Conservation (phyloP, 2,888 invertebrate species). For the Caenorhabditis sp. region DNA sequence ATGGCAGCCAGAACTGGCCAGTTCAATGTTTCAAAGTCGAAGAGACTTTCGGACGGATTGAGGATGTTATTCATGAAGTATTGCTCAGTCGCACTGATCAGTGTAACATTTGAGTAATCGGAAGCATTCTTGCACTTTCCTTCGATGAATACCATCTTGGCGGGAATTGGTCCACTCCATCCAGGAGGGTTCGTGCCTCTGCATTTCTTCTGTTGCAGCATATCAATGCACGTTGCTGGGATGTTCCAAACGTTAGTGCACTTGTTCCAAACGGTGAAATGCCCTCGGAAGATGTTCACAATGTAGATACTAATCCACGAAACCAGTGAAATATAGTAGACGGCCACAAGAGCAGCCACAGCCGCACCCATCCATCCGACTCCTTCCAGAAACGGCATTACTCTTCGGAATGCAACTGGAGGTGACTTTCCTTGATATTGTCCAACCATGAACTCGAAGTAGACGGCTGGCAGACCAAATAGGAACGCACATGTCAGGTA, state of each 20-base stretch:
- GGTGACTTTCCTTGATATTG: conserved; percentile 71
- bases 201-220: conserved; percentile 24
- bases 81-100: conserved; percentile 39
- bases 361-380: conserved; percentile 95
- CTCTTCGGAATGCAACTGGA: conserved; percentile 39
- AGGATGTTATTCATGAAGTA: conserved; percentile 68
- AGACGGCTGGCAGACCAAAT: conserved; percentile 83
- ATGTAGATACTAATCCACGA: conserved; percentile 77
- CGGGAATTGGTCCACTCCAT: neutral
- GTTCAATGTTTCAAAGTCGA: conserved; percentile 72
- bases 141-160: conserved; percentile 41
- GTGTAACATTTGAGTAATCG: conserved; percentile 14
- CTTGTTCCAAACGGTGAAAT: no score
- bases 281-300: conserved; percentile 22
- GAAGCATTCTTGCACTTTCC: conserved; percentile 33
- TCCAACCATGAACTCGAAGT: conserved; percentile 82
- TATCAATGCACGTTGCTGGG: conserved; percentile 30
- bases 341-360: conserved; percentile 88
- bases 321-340: conserved; percentile 79
- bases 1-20: conserved; percentile 59
- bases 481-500: conserved; percentile 82
- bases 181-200: neutral
- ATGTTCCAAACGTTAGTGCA: conserved; percentile 66
- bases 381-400: conserved; percentile 83
- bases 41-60: conserved; percentile 66